Evolutionary conservation across 1,140 invertebrate genomes (phyloP).

Genomic region (Nylanderia fulva): DNA sequence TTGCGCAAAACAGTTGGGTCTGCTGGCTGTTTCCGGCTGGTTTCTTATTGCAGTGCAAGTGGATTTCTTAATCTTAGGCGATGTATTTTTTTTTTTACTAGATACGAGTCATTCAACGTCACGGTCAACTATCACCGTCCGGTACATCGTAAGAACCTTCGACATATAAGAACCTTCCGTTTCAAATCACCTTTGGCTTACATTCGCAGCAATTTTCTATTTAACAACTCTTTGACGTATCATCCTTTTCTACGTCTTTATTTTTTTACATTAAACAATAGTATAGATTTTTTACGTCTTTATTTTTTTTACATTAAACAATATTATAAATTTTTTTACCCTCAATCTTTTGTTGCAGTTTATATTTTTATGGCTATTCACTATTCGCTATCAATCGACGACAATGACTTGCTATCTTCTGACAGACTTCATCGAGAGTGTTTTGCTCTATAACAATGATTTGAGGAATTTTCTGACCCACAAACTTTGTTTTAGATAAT

Average conservation of each 20-base stretch:
- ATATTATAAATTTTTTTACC: background rate
- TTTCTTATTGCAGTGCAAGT: background rate
- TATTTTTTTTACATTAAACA: background rate
- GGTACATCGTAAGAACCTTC: background rate
- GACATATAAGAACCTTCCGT: background rate
- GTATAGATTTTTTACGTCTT: background rate
- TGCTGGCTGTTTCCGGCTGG: background rate
- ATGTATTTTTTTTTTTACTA: slow-evolving; percentile 2
- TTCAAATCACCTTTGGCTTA: slow-evolving; percentile 4
- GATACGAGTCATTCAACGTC: slow-evolving; percentile 34
- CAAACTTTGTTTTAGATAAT: background rate
- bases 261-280: background rate
- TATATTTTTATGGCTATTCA: background rate
- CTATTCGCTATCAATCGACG: background rate
- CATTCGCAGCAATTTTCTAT: background rate
- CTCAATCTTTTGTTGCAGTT: background rate
- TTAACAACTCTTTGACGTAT: background rate
- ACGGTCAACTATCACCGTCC: background rate
- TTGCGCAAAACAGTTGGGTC: slow-evolving; percentile 28
- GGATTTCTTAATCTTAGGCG: slow-evolving; percentile 17
- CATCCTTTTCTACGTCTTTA: background rate
- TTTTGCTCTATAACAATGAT: background rate
- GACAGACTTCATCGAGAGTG: background rate
- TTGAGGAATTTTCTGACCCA: background rate
- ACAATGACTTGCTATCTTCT: slow-evolving; percentile 3